Percentiles rank a stretch among this genome's conserved stretches.
phyloP scores from a whole-genome alignment of 2,797 vertebrate genomes.

The Busarellus nigricollis region DNA sequence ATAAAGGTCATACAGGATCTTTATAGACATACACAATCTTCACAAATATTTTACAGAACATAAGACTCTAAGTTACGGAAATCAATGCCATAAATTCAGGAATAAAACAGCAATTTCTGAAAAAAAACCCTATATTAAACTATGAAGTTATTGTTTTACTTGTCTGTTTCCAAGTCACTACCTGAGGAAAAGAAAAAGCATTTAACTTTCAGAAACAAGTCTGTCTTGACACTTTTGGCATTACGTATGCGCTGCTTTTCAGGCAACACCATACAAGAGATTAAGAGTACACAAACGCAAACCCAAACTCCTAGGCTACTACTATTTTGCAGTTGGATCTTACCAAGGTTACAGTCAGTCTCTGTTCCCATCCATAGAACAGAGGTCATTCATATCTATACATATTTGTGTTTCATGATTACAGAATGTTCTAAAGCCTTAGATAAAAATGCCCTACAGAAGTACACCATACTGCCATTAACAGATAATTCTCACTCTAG shows the following conservation, averaged over 20 bases:
- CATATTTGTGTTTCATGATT: not conserved
- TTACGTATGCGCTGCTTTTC: not conserved
- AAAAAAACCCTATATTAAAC: not conserved
- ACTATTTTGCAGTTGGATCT: not conserved
- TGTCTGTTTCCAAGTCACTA: not conserved
- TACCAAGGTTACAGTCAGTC: not conserved
- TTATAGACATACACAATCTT: not conserved
- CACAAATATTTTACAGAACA: not conserved
- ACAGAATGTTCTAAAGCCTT: not conserved
- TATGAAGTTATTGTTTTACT: not conserved
- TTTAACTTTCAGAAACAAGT: not conserved
- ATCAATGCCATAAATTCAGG: not conserved
- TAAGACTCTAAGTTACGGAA: constrained; percentile 5
- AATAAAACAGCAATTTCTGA: not conserved
- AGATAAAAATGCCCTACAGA: not conserved
- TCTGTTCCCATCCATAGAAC: not conserved
- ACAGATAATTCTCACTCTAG: not conserved
- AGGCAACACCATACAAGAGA: not conserved
- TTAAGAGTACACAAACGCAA: not conserved
- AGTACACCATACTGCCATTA: not conserved
- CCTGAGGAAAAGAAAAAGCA: not conserved
- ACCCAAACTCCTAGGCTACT: not conserved
- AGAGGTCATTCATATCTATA: not conserved
- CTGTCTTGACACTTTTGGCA: not conserved
- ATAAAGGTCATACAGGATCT: not conserved